Evolutionary conservation across 2,113 vertebrate genomes (phyloP).

Genomic region (Desmodus rotundus): DNA sequence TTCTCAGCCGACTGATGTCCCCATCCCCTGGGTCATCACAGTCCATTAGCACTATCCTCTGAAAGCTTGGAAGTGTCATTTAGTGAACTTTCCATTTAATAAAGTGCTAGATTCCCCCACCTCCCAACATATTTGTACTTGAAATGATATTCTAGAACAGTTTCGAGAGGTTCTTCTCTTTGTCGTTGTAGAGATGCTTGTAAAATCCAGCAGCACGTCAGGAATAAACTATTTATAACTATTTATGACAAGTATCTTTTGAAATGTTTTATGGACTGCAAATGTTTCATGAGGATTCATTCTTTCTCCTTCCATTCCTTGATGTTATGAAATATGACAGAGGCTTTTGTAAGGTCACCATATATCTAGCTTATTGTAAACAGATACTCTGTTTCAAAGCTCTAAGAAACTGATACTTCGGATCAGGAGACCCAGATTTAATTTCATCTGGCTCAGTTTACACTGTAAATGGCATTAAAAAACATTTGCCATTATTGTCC

Average conservation of each 20-base stretch:
- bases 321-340: slow-evolving; percentile 45
- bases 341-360: not conserved
- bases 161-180: not conserved
- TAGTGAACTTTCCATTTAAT: not conserved
- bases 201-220: not conserved
- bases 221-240: slow-evolving; percentile 51
- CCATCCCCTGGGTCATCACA: not conserved
- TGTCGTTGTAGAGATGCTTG: not conserved
- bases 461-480: slow-evolving; percentile 57
- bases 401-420: slow-evolving; percentile 65
- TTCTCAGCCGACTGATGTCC: not conserved
- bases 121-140: not conserved
- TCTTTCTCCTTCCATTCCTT: slow-evolving; percentile 39
- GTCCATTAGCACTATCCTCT: not conserved
- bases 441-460: slow-evolving; percentile 62
- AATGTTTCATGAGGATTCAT: slow-evolving; percentile 34
- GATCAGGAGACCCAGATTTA: slow-evolving; percentile 49
- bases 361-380: slow-evolving; percentile 45
- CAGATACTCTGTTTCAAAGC: not conserved
- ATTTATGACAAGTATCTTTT: not conserved
- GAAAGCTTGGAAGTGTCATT: not conserved
- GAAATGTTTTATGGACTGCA: slow-evolving; percentile 34
- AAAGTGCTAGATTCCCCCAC: not conserved
- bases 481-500: slow-evolving; percentile 61
- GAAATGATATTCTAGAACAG: not conserved